phyloP scores from a whole-genome alignment of 1,140 invertebrate species.

The Drosophila burlai region DNA sequence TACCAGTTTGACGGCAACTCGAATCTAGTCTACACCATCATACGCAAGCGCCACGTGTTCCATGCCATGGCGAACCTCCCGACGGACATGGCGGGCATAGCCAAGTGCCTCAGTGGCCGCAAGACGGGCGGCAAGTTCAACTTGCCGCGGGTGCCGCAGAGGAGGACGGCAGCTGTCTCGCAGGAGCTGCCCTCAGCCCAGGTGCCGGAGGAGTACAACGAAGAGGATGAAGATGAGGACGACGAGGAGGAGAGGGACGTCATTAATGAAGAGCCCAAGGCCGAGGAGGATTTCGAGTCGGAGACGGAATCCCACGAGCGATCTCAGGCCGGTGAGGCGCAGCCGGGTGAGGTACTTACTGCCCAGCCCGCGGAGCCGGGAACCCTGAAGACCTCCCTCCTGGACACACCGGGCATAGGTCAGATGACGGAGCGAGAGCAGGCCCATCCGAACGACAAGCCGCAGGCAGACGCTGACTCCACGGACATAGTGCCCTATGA shows the following conservation, averaged over 20 bases:
- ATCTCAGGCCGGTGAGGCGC: constrained; percentile 85
- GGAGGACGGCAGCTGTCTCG: constrained; percentile 37
- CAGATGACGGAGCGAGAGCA: constrained; percentile 98
- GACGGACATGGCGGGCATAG: constrained; percentile 95
- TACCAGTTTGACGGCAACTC: constrained; percentile 99
- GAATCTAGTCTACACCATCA: constrained; percentile 99
- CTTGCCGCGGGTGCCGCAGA: constrained; percentile 71
- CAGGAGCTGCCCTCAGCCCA: constrained; percentile 68
- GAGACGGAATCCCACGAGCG: constrained; percentile 76
- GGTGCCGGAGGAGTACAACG: constrained; percentile 62
- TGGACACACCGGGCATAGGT: constrained; percentile 92
- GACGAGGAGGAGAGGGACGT: constrained; percentile 42
- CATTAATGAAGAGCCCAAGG: constrained; percentile 36
- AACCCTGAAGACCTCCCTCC: constrained; percentile 94
- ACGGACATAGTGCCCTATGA: constrained; percentile 57
- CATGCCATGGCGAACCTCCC: constrained; percentile 98
- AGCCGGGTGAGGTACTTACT: constrained; percentile 92
- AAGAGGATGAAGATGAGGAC: constrained; percentile 58
- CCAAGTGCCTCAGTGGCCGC: constrained; percentile 91
- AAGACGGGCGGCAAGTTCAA: constrained; percentile 86
- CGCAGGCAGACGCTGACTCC: constrained; percentile 33
- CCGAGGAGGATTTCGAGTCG: constrained; percentile 62
- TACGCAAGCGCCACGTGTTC: constrained; percentile 98
- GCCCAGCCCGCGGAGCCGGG: constrained; percentile 95
- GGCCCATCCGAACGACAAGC: constrained; percentile 89